Conservation (phyloP, 2,888 invertebrate genomes). For the Neria commutata region DNA sequence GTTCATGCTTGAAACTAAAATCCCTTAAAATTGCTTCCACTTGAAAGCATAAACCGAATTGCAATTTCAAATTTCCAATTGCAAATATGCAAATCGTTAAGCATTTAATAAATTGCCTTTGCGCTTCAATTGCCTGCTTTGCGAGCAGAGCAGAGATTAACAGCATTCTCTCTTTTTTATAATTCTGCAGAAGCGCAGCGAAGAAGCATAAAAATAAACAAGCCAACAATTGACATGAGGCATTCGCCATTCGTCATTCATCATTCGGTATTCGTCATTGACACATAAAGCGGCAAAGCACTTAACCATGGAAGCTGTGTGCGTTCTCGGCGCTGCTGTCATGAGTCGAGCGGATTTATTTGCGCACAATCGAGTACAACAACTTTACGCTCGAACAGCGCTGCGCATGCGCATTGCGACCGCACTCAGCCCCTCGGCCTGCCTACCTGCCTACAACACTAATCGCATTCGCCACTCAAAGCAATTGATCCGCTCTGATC, state of each 20-base stretch:
- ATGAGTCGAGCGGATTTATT: too few relatives aligned
- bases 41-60: background rate
- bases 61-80: too few relatives aligned
- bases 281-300: background rate
- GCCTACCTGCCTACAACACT: too few relatives aligned
- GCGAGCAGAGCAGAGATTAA: too few relatives aligned
- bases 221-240: background rate
- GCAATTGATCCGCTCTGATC: background rate
- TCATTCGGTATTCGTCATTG: background rate
- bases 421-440: too few relatives aligned
- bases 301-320: too few relatives aligned
- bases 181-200: background rate
- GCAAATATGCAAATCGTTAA: too few relatives aligned
- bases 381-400: background rate
- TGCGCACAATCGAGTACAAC: too few relatives aligned
- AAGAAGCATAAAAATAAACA: background rate
- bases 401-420: background rate
- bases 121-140: background rate
- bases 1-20: background rate
- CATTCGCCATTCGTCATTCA: background rate
- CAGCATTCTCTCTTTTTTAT: too few relatives aligned
- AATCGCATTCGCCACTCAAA: background rate
- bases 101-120: slow-evolving; percentile 3
- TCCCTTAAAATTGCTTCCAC: background rate
- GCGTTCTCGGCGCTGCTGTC: too few relatives aligned